Evolutionary conservation across 1,140 invertebrate species (phyloP).

Genomic region (Pentalonia nigronervosa): DNA sequence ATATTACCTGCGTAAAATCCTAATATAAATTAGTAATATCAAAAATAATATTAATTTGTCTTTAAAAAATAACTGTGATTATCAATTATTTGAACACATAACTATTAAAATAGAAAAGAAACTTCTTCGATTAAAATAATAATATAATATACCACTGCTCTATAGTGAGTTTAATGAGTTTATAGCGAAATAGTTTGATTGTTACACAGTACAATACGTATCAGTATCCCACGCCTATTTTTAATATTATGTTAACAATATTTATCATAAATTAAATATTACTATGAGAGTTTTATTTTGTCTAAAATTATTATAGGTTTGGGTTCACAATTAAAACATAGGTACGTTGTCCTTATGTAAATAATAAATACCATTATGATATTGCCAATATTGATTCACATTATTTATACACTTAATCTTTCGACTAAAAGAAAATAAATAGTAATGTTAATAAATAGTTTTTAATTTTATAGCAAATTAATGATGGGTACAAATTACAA

Average conservation of each 20-base stretch:
- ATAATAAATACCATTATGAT: background rate
- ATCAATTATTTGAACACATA: background rate
- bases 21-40: background rate
- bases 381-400: background rate
- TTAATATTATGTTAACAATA: background rate
- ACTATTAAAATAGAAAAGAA: background rate
- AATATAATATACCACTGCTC: background rate
- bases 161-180: background rate
- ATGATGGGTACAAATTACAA: background rate
- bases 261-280: slow-evolving; percentile 1
- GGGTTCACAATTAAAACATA: background rate
- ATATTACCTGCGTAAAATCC: background rate
- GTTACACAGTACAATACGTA: background rate
- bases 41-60: background rate
- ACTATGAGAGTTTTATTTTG: background rate
- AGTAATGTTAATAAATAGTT: background rate
- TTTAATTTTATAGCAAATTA: background rate
- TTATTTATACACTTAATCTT: background rate
- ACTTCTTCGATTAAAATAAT: background rate
- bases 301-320: background rate
- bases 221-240: background rate
- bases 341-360: background rate
- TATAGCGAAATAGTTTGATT: background rate
- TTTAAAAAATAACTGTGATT: background rate
- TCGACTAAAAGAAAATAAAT: background rate